A percentile compares a stretch with the other conserved stretches of the same genome.
Evolutionary conservation across 2,797 vertebrate genomes (phyloP).

Genomic region (Microctenopoma stevenorrisi): DNA sequence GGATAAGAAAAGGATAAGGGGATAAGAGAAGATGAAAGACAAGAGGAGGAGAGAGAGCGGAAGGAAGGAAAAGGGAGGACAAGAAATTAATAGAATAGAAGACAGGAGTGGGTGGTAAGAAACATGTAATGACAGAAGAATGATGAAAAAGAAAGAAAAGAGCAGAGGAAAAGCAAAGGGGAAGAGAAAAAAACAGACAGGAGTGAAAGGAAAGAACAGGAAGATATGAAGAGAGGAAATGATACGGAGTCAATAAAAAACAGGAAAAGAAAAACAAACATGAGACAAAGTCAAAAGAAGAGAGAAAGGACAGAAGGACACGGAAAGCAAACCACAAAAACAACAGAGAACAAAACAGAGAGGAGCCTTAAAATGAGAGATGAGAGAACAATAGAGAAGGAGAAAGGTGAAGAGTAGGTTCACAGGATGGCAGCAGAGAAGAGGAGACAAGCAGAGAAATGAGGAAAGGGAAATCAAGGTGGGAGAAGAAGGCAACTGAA

Average conservation of each 20-base stretch:
- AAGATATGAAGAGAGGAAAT: not conserved
- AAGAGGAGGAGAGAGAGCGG: not conserved
- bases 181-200: not conserved
- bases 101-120: not conserved
- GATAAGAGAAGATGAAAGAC: not conserved
- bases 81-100: not conserved
- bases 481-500: not conserved
- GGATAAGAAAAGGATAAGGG: not conserved
- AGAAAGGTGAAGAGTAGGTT: not conserved
- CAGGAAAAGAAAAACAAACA: not conserved
- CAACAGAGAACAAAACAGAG: not conserved
- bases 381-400: not conserved
- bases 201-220: too few relatives aligned
- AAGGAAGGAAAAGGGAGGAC: not conserved
- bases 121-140: not conserved
- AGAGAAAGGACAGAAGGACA: too few relatives aligned
- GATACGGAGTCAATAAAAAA: not conserved
- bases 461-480: not conserved
- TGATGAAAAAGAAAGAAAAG: not conserved
- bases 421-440: not conserved
- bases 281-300: not conserved
- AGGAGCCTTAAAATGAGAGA: not conserved
- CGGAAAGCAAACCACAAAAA: not conserved
- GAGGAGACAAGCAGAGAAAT: not conserved
- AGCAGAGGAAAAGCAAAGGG: not conserved